Percentiles rank a stretch among this genome's conserved stretches.
Evolutionary conservation across 2,797 vertebrate species (phyloP).

Genomic region (Hemitrygon akajei): DNA sequence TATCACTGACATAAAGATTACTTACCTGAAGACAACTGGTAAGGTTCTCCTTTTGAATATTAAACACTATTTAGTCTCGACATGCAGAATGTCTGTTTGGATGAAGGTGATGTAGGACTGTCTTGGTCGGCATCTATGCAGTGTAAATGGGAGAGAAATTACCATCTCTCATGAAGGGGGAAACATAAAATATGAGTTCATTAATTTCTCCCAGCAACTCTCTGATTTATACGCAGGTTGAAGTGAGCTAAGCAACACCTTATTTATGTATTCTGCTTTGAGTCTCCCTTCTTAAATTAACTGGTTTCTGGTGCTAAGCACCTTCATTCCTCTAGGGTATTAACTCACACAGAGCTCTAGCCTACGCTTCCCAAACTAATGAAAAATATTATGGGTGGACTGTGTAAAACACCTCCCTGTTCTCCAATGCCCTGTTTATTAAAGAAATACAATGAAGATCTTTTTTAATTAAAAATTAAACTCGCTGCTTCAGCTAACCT

Average conservation of each 20-base stretch:
- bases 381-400: conserved; percentile 19
- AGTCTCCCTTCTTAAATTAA: conserved; percentile 30
- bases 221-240: background rate
- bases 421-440: background rate
- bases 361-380: conserved; percentile 28
- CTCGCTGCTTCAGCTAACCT: background rate
- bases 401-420: background rate
- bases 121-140: background rate
- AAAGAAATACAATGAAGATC: background rate
- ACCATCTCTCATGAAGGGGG: background rate
- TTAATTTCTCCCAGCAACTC: background rate
- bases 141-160: background rate
- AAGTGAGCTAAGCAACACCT: background rate
- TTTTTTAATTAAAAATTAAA: conserved; percentile 31
- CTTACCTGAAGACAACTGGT: background rate
- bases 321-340: background rate
- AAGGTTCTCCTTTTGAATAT: background rate
- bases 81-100: background rate
- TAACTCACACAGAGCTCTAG: conserved; percentile 20
- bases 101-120: background rate
- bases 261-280: conserved; percentile 19
- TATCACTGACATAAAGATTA: background rate
- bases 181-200: background rate
- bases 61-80: background rate
- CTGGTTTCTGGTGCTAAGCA: conserved; percentile 31